These are phyloP conservation scores for Pollenia labialis DNA, from an alignment of 2,888 invertebrate genomes.

Conservation along the genomic window DNA sequence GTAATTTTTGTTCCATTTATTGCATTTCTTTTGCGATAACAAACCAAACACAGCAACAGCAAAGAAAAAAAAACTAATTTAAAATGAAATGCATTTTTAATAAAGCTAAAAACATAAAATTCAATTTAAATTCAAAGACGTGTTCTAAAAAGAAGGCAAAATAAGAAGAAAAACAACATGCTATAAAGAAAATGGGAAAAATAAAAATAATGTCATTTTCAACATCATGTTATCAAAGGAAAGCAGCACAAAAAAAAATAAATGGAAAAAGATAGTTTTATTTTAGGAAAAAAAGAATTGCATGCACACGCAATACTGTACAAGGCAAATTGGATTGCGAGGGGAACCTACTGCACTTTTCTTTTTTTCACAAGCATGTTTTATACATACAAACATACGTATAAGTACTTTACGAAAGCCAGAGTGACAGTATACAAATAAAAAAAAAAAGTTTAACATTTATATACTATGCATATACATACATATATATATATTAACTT, in stretches of 20 bases:
- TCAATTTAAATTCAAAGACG: conserved; percentile 83
- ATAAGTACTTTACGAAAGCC: conserved; percentile 45
- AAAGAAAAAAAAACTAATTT: conserved; percentile 66
- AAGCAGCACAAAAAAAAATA: conserved; percentile 47
- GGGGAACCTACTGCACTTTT: conserved; percentile 37
- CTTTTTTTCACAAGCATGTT: conserved; percentile 28
- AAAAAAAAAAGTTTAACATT: conserved; percentile 19
- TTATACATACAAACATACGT: not conserved
- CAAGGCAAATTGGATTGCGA: conserved; percentile 64
- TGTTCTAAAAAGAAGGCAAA: conserved; percentile 74
- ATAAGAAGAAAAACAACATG: conserved; percentile 43
- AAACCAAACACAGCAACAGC: conserved; percentile 76
- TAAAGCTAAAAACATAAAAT: conserved; percentile 79
- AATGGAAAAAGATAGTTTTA: conserved; percentile 52
- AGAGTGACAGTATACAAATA: conserved; percentile 71
- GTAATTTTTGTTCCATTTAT: conserved; percentile 39
- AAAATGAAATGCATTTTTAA: conserved; percentile 80
- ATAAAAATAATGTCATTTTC: conserved; percentile 67
- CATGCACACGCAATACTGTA: conserved; percentile 45
- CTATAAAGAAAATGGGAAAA: conserved; percentile 54
- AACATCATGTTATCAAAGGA: conserved; percentile 69
- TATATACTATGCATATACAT: not conserved
- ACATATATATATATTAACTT: not conserved
- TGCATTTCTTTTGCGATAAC: conserved; percentile 53
- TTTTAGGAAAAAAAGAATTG: conserved; percentile 50